phyloP scores from a whole-genome alignment of 2,888 invertebrate genomes.

The Rhabditophanes sp. region DNA sequence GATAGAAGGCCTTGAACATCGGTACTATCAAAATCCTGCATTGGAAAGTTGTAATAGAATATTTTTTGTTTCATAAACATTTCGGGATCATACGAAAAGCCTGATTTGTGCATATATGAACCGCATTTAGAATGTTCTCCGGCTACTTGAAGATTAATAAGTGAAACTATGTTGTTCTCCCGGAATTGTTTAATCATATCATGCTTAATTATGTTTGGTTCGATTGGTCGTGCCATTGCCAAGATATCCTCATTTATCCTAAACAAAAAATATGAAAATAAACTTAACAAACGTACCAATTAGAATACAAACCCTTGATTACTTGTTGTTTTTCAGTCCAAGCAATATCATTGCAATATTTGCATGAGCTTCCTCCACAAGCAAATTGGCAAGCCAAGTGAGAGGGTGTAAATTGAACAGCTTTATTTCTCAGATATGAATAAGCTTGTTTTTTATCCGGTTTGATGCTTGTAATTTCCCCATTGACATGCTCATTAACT shows the following conservation, averaged over 20 bases:
- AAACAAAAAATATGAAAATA: conserved; percentile 20
- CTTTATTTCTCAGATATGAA: too few relatives aligned
- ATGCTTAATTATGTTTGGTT: conserved; percentile 58
- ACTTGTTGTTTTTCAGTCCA: conserved; percentile 51
- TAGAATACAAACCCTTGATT: conserved; percentile 64
- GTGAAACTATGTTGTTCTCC: conserved; percentile 44
- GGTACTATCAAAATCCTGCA: conserved; percentile 68
- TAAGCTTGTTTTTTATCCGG: too few relatives aligned
- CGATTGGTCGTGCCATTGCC: conserved; percentile 73
- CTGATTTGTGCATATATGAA: conserved; percentile 55
- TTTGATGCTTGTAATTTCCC: too few relatives aligned
- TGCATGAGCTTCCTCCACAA: conserved; percentile 65
- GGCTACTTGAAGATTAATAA: conserved; percentile 63
- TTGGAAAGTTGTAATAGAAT: conserved; percentile 74
- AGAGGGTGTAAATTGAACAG: too few relatives aligned
- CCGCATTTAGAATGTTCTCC: conserved; percentile 77
- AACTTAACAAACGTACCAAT: conserved; percentile 54
- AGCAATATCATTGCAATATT: conserved; percentile 55
- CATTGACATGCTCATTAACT: too few relatives aligned
- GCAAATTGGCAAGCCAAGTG: too few relatives aligned
- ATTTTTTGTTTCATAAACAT: conserved; percentile 68
- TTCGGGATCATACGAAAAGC: conserved; percentile 69
- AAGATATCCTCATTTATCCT: conserved; percentile 75
- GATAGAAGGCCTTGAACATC: conserved; percentile 62
- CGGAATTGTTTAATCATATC: conserved; percentile 66